A percentile compares a stretch with the other conserved stretches of the same genome.
Conservation (phyloP, 2,113 vertebrate genomes). For the Porphyrio hochstetteri region DNA sequence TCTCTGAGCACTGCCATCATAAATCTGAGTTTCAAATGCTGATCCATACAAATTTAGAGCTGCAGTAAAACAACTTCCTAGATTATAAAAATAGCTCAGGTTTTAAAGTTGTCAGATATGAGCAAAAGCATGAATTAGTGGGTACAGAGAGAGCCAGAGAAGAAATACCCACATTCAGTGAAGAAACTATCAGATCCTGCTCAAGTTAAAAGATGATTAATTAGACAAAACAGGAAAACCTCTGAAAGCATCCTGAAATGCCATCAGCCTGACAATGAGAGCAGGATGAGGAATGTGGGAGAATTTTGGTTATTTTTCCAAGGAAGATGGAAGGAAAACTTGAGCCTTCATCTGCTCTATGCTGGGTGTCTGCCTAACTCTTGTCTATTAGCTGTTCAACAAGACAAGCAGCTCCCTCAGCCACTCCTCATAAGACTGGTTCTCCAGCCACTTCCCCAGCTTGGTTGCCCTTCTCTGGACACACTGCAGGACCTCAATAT, state of each 20-base stretch:
- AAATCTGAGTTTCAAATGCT: neutral
- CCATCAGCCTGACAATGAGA: neutral
- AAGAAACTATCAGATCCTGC: neutral
- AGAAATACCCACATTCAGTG: neutral
- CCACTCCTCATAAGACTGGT: too few relatives aligned
- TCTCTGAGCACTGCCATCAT: neutral
- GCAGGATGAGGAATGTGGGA: neutral
- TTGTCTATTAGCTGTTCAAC: accelerated
- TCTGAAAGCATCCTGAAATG: neutral
- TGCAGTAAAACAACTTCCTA: neutral
- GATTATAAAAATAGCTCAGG: neutral
- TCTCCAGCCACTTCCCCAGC: too few relatives aligned
- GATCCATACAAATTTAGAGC: neutral
- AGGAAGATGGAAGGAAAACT: neutral
- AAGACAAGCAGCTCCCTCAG: too few relatives aligned
- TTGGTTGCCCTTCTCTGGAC: too few relatives aligned
- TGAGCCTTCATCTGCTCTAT: neutral
- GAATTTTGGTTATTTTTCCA: neutral
- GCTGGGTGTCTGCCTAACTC: neutral
- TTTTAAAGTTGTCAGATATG: constrained; percentile 13
- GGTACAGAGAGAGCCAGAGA: neutral
- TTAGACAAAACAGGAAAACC: neutral
- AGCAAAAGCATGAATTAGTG: neutral
- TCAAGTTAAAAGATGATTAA: neutral
- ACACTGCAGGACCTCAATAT: too few relatives aligned